Percentiles rank a stretch among this genome's conserved stretches.
phyloP scores from a whole-genome alignment of 2,888 invertebrate species.

The Brachyopa scutellaris region DNA sequence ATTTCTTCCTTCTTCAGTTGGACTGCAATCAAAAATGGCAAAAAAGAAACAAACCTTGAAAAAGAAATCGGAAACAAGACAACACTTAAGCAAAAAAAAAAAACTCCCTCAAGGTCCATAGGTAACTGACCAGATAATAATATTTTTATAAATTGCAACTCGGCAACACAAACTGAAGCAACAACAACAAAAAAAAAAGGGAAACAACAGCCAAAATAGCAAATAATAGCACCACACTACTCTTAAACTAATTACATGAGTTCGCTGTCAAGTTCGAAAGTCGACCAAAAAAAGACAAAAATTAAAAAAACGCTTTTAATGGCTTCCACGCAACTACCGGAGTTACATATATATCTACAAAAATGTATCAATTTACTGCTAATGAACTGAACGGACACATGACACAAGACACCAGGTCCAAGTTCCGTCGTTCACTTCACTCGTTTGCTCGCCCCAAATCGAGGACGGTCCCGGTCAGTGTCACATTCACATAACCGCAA shows the following conservation, averaged over 20 bases:
- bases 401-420: conserved; percentile 17
- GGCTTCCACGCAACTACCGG: conserved; percentile 11
- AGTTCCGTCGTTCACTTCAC: conserved; percentile 20
- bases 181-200: conserved; percentile 22
- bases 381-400: conserved; percentile 42
- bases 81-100: conserved; percentile 25
- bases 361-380: conserved; percentile 41
- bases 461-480: conserved; percentile 71
- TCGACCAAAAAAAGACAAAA: not conserved
- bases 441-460: conserved; percentile 26
- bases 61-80: conserved; percentile 26
- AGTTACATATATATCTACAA: not conserved
- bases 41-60: conserved; percentile 24
- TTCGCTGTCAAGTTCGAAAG: conserved; percentile 39
- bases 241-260: conserved; percentile 29
- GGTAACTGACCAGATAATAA: conserved; percentile 66
- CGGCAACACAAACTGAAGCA: not conserved
- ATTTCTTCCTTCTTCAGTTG: conserved; percentile 8
- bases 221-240: conserved; percentile 7
- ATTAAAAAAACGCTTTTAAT: not conserved
- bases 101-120: conserved; percentile 47
- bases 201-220: not conserved
- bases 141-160: conserved; percentile 32
- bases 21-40: not conserved
- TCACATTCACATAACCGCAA: conserved; percentile 61